Conservation (phyloP, 1,140 invertebrate genomes). For the Aleiodes sp. region DNA sequence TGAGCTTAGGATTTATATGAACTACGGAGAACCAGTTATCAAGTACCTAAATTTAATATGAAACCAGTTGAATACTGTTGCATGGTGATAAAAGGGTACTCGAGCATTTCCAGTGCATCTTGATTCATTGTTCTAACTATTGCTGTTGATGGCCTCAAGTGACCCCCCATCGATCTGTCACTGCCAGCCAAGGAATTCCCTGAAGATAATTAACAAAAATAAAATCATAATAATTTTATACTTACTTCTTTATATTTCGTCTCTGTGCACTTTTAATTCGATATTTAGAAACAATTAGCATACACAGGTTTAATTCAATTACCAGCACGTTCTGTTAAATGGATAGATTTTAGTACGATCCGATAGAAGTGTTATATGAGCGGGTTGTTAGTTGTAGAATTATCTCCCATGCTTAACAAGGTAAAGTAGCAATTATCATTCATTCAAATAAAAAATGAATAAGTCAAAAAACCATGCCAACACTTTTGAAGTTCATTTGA, state of each 20-base stretch:
- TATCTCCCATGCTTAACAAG: too few relatives aligned
- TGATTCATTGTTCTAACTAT: constrained; percentile 73
- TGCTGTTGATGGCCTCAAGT: constrained; percentile 60
- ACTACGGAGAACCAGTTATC: constrained; percentile 5
- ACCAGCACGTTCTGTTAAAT: not conserved
- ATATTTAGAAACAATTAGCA: constrained; percentile 2
- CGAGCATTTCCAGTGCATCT: constrained; percentile 82
- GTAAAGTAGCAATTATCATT: too few relatives aligned
- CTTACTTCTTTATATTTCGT: too few relatives aligned
- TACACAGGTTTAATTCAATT: not conserved
- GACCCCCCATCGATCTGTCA: constrained; percentile 64
- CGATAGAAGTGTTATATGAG: not conserved
- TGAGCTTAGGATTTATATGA: too few relatives aligned
- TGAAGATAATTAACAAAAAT: constrained; percentile 46
- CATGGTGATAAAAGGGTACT: constrained; percentile 97
- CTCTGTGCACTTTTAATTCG: too few relatives aligned
- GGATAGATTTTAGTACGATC: not conserved
- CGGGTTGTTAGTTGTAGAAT: not conserved
- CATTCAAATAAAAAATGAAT: too few relatives aligned
- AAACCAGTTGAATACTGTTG: constrained; percentile 88
- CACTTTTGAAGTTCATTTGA: too few relatives aligned
- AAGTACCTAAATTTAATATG: constrained; percentile 84
- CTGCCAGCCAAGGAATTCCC: constrained; percentile 76
- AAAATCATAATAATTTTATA: too few relatives aligned
- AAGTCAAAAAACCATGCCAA: too few relatives aligned